Evolutionary conservation across 2,888 invertebrate genomes (phyloP).

Genomic region (Dryobota labecula): DNA sequence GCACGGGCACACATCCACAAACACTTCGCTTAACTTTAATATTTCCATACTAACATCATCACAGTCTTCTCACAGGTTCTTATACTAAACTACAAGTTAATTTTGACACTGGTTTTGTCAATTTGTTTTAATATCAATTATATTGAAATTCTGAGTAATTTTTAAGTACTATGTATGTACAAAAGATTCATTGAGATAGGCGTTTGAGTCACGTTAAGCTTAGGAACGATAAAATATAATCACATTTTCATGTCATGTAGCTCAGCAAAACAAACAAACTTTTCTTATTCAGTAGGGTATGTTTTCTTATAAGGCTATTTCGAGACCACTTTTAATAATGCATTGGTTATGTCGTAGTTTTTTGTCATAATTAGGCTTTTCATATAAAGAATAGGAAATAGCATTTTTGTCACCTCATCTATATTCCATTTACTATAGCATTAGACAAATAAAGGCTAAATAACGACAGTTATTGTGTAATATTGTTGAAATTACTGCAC

Average conservation of each 20-base stretch:
- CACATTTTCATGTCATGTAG: conserved; percentile 66
- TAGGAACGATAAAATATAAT: conserved; percentile 67
- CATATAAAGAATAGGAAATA: neutral
- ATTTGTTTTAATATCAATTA: conserved; percentile 57
- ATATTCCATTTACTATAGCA: too few relatives aligned
- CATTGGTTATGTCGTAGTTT: conserved; percentile 19
- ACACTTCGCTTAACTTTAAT: conserved; percentile 77
- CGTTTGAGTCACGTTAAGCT: conserved; percentile 51
- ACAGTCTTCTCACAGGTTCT: conserved; percentile 89
- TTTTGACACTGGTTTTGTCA: conserved; percentile 72
- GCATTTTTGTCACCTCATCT: too few relatives aligned
- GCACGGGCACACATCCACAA: conserved; percentile 69
- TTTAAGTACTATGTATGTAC: conserved; percentile 57
- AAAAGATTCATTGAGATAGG: conserved; percentile 59
- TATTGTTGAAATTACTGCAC: too few relatives aligned
- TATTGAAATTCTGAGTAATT: conserved; percentile 62
- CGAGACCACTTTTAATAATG: conserved; percentile 20
- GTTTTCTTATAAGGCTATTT: conserved; percentile 16
- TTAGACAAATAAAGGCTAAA: too few relatives aligned
- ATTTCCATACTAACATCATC: conserved; percentile 85
- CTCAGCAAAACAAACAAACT: conserved; percentile 40
- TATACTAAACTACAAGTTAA: conserved; percentile 73
- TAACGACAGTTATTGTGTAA: too few relatives aligned
- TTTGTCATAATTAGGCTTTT: conserved; percentile 12
- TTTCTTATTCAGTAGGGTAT: conserved; percentile 3